Conservation (phyloP, 2,797 vertebrate species). For the Choloepus didactylus region DNA sequence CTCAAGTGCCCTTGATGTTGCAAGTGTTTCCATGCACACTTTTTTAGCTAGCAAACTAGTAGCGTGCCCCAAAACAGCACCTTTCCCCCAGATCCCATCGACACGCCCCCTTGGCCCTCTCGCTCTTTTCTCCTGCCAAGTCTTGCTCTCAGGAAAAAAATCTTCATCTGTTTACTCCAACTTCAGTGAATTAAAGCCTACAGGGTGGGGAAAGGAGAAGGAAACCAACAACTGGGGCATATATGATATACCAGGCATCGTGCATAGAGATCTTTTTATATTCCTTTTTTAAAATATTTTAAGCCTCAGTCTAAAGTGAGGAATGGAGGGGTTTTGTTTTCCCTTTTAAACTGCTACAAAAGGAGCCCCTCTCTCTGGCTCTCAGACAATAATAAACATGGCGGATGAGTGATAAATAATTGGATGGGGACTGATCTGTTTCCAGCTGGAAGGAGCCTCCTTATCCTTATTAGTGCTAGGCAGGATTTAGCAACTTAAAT, state of each 20-base stretch:
- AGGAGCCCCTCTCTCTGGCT: constrained; percentile 75
- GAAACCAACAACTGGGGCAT: neutral
- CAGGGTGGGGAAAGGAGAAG: neutral
- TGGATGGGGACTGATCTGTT: constrained; percentile 18
- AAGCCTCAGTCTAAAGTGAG: neutral
- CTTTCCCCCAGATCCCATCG: neutral
- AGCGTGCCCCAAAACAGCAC: neutral
- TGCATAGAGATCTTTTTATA: neutral
- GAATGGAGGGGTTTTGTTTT: neutral
- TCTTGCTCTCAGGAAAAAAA: neutral
- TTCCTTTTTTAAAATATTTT: neutral
- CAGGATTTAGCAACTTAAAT: constrained; percentile 70
- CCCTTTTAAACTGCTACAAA: constrained; percentile 10
- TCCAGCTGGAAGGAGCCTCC: constrained; percentile 69
- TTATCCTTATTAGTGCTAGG: constrained; percentile 56
- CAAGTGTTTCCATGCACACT: neutral
- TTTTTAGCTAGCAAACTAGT: neutral
- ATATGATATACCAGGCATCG: neutral
- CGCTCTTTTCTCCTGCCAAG: neutral
- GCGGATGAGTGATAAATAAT: constrained; percentile 63
- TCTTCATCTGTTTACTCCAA: neutral
- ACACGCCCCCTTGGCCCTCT: neutral
- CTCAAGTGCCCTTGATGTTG: neutral
- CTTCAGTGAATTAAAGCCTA: neutral
- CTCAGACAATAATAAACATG: constrained; percentile 1